Percentiles rank a stretch among this genome's conserved stretches.
phyloP scores from a whole-genome alignment of 1,140 invertebrate species.

The Aphidius gifuensis region DNA sequence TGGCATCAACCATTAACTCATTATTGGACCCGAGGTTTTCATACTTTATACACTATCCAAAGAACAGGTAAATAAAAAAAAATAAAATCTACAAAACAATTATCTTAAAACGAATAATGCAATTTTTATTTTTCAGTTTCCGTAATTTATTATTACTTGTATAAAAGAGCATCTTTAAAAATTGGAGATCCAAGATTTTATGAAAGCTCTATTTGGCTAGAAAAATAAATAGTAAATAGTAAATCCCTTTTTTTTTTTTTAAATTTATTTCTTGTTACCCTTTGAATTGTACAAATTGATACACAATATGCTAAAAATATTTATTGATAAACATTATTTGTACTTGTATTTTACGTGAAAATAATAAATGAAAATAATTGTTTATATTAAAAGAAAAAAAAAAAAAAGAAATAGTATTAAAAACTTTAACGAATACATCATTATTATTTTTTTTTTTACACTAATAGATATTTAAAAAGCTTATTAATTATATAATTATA shows the following conservation, averaged over 20 bases:
- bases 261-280: constrained; percentile 12
- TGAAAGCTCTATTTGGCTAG: constrained; percentile 68
- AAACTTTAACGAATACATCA: too few relatives aligned
- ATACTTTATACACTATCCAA: constrained; percentile 60
- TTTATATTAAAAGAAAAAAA: too few relatives aligned
- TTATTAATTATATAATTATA: too few relatives aligned
- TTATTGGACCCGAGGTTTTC: constrained; percentile 58
- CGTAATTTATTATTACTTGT: constrained; percentile 71
- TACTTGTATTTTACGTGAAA: too few relatives aligned
- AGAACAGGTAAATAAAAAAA: constrained; percentile 55
- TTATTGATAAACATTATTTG: too few relatives aligned
- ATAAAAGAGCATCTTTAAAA: constrained; percentile 67
- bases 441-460: too few relatives aligned
- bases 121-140: constrained; percentile 56
- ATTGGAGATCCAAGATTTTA: constrained; percentile 73
- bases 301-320: too few relatives aligned
- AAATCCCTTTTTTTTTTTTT: constrained; percentile 29
- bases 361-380: too few relatives aligned
- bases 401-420: too few relatives aligned
- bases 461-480: too few relatives aligned
- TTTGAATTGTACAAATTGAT: constrained; percentile 23
- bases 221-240: constrained; percentile 57
- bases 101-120: too few relatives aligned
- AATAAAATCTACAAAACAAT: constrained; percentile 16
- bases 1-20: constrained; percentile 55